Conservation (phyloP, 92 coral and sea anemone genomes). For the Phenganax stokvisi region DNA sequence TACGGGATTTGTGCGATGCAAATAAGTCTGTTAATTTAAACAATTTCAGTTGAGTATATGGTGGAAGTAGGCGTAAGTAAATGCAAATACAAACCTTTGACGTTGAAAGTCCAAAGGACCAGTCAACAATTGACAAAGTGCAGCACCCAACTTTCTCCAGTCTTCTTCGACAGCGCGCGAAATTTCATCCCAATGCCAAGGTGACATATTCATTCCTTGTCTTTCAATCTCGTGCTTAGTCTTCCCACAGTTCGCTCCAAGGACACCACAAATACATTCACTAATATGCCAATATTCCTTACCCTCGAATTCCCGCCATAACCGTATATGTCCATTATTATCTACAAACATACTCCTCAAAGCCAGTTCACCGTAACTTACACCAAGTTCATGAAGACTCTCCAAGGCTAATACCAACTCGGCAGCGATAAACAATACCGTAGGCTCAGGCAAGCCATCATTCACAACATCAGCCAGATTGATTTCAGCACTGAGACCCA, state of each 20-base stretch:
- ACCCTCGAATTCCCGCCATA: slow-evolving; percentile 84
- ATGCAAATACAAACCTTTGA: not conserved
- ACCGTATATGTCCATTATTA: slow-evolving; percentile 59
- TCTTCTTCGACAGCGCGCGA: slow-evolving; percentile 42
- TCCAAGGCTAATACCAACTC: slow-evolving; percentile 70
- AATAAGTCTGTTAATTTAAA: not conserved
- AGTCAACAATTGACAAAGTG: slow-evolving; percentile 14
- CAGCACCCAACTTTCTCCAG: slow-evolving; percentile 51
- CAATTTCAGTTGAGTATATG: no score
- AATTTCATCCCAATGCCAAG: not conserved
- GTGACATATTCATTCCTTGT: not conserved
- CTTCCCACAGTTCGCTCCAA: slow-evolving; percentile 52
- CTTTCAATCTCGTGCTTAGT: slow-evolving; percentile 54
- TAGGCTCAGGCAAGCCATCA: slow-evolving; percentile 46
- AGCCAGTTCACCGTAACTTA: slow-evolving; percentile 67
- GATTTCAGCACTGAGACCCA: slow-evolving; percentile 61
- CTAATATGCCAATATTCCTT: slow-evolving; percentile 68
- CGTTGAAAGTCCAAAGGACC: not conserved
- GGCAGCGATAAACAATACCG: slow-evolving; percentile 58
- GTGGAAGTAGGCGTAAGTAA: no score
- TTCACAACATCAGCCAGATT: slow-evolving; percentile 38
- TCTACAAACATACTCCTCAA: slow-evolving; percentile 60
- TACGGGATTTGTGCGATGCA: not conserved
- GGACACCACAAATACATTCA: slow-evolving; percentile 68
- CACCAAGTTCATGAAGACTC: slow-evolving; percentile 61